Base-by-base conservation (phyloP, 2,888 invertebrate genomes). In the Tanytarsus gracilentus region DNA sequence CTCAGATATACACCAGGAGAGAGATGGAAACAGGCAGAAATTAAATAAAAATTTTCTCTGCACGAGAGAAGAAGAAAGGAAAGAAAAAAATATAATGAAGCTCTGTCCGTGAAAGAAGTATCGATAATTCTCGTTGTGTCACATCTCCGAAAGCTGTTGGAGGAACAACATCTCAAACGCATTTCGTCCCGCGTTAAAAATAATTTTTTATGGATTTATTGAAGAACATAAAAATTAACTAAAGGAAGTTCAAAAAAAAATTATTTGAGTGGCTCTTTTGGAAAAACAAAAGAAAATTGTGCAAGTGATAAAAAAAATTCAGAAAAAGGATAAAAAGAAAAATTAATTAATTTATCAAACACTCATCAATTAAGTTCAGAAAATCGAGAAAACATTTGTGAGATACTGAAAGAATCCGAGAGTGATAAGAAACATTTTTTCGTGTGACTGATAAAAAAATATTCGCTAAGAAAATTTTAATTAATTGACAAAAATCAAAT, bases 91-190 rank as follows among this genome's bases (percentile, higher is more conserved):
- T 8, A 50, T n/a, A 50, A 14, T 27, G 50, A 44, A 44, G 44
- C 44, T 44, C 44, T 44, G 44, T 23, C 18, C 36, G 48, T 23
- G 23, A 23, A 48, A 44, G 16, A 58, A 48, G 58, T 58, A 58
- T 58, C 58, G 61, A 63, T 60, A 62, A 55, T 61, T 61, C 61
- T 62, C 61, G 61, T 63, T 64, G 62, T 63, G 62, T 63, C 65
- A 65, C 65, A 65, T 66, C 65, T 66, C 65, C 64, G 62, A 64
- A 65, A 65, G 64, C 64, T 62, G 64, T 66, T 64, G 65, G 64
- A 64, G 65, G 63, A 64, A 65, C 64, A 64, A 63, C 65, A 66
- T 65, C 64, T 63, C 26, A 48, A 56, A 39, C 29, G 26, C 29
- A 11, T 48, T 48, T n/a, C 21, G 56, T 58, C 55, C 18, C 18